Conservation (phyloP, 2,113 vertebrate species). For the Varanus salvator region DNA sequence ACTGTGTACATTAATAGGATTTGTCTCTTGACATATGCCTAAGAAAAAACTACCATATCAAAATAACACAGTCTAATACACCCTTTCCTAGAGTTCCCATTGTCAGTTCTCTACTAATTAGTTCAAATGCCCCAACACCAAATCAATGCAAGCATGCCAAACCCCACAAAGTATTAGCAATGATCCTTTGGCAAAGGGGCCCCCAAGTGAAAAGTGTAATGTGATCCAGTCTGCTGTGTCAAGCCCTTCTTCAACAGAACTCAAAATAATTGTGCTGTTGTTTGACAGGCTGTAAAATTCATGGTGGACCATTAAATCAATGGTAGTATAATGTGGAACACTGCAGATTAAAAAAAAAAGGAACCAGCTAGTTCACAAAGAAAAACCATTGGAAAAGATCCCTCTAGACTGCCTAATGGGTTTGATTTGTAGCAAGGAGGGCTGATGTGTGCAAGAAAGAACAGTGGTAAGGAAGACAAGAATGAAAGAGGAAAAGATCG, state of each 20-base stretch:
- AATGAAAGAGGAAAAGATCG: slow-evolving; percentile 29
- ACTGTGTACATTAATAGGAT: not conserved
- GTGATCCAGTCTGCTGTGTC: slow-evolving; percentile 57
- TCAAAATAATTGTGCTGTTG: slow-evolving; percentile 70
- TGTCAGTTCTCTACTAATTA: accelerated
- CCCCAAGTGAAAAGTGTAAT: slow-evolving; percentile 60
- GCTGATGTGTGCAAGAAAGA: slow-evolving; percentile 23
- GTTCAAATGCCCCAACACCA: slow-evolving; percentile 4
- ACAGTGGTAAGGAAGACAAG: slow-evolving; percentile 26
- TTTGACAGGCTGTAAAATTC: slow-evolving; percentile 75
- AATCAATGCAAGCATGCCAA: slow-evolving; percentile 19
- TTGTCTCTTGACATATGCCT: slow-evolving; percentile 23
- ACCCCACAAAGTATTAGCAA: not conserved
- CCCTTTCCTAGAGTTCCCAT: not conserved
- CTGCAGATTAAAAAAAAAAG: slow-evolving; percentile 61
- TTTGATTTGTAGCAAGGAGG: slow-evolving; percentile 58
- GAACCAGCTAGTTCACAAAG: slow-evolving; percentile 50
- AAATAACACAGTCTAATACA: not conserved
- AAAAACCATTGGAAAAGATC: slow-evolving; percentile 48
- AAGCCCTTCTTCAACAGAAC: slow-evolving; percentile 65
- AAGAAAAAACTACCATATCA: not conserved
- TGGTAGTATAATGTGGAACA: slow-evolving; percentile 64
- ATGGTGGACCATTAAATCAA: slow-evolving; percentile 71
- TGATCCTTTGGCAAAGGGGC: slow-evolving; percentile 15
- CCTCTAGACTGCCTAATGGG: slow-evolving; percentile 58